Conservation (phyloP, 1,140 invertebrate genomes). For the Lucilia cuprina region DNA sequence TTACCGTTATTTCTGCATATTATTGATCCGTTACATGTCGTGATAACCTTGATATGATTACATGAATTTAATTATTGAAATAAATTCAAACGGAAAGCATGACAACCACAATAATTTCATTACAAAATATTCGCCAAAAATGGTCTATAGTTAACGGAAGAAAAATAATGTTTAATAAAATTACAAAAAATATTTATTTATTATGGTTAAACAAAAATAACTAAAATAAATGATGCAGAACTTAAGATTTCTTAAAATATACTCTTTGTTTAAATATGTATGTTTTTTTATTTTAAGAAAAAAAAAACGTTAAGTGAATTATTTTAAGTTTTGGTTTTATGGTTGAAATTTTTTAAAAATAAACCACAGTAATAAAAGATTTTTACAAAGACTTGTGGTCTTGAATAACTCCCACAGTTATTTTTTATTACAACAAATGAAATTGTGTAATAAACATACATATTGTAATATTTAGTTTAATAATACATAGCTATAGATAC, state of each 20-base stretch:
- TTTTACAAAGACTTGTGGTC: not conserved
- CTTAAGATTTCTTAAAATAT: not conserved
- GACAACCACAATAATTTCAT: not conserved
- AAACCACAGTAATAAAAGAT: not conserved
- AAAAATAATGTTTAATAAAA: not conserved
- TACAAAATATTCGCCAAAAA: not conserved
- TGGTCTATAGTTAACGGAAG: not conserved
- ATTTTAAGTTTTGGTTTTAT: not conserved
- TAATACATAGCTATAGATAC: not conserved
- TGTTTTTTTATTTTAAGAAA: not conserved
- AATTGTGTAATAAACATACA: not conserved
- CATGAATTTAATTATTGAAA: not conserved
- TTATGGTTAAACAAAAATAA: not conserved
- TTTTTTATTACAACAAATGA: not conserved
- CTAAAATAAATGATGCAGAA: constrained; percentile 15
- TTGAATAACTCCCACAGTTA: constrained; percentile 8
- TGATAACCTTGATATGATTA: constrained; percentile 31
- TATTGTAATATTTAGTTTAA: not conserved
- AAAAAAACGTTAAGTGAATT: not conserved
- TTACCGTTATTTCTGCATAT: not conserved
- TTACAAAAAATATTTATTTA: not conserved
- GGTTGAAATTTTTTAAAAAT: not conserved
- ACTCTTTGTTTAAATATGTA: not conserved
- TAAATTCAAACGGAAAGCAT: not conserved
- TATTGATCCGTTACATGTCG: constrained; percentile 27